Evolutionary conservation across 2,888 invertebrate genomes (phyloP), one percentile per base, ranked within the genome.

Genomic region (Diadegma fenestrale): DNA sequence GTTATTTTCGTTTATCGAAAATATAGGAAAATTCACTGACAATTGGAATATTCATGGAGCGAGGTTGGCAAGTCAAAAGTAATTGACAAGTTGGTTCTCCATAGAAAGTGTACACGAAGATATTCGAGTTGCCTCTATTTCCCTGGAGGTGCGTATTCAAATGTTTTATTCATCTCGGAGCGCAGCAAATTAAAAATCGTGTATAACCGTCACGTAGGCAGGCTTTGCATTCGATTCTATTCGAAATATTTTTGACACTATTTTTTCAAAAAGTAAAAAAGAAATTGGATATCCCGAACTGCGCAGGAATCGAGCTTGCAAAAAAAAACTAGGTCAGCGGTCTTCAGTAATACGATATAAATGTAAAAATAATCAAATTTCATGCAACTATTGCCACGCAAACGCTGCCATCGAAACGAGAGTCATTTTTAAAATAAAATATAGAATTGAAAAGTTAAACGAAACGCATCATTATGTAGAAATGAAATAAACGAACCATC

Each of bases 61-160:
- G n/a, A 22, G 19, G 14, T n/a, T 54, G 51, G 22, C 33, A 37
- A 33, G 4, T 58, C 30, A 37, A 63, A 37, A n/a, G 69, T 10
- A 68, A 17, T 73, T 37, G 12, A 63, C 41, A 41, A 30, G 26
- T 48, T 33, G 5, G 12, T 63, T 54, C 61, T 54, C 41, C 37
- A 68, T 45, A 33, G 33, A 61, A 77, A 58, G 51, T 30, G 22
- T 72, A 37, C 10, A 77, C 54, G 84, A 14, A 54, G 30, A 26
- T 73, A 54, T 41, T 66, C 19, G 30, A 43, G 58, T 30, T 72
- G 3, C 26, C 14, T 82, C 66, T 71, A 61, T 78, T 75, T 68
- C 51, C 73, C 69, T 17, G 63, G 63, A 75, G 82, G 76, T 75
- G 75, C 54, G 71, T 82, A 64, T 63, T 14, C 37, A 30, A n/a